phyloP scores from a whole-genome alignment of 92 coral and sea anemone genomes.

The Palythoa grandiflora region DNA sequence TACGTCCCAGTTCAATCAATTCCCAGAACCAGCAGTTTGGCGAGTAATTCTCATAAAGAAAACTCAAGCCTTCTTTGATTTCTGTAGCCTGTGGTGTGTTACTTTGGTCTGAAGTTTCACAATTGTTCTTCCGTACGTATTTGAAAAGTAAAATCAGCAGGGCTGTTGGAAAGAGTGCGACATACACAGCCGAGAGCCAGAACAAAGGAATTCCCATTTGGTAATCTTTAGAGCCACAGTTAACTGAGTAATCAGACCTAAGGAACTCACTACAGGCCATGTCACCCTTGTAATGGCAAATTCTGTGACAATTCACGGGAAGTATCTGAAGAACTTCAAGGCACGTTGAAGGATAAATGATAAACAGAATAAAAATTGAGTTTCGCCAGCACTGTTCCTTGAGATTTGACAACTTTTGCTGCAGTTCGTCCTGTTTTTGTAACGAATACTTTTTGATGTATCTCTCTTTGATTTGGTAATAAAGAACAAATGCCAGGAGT shows the following conservation, averaged over 20 bases:
- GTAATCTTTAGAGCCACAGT: conserved; percentile 58
- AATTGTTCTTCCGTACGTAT: conserved; percentile 4
- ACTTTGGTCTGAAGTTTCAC: not conserved
- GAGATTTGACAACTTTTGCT: not conserved
- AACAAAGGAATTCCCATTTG: conserved; percentile 38
- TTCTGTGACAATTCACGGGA: conserved; percentile 61
- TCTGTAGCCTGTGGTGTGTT: conserved; percentile 22
- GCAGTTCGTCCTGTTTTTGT: not conserved
- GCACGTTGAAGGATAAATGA: conserved; percentile 71
- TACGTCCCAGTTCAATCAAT: conserved; percentile 56
- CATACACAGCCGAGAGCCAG: conserved; percentile 6
- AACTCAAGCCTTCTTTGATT: conserved; percentile 56
- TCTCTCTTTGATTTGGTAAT: conserved; percentile 46
- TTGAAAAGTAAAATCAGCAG: not conserved
- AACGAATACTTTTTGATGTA: not conserved
- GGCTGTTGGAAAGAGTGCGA: conserved; percentile 37
- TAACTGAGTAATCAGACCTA: conserved; percentile 63
- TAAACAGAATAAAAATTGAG: conserved; percentile 50
- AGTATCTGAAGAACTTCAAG: conserved; percentile 54
- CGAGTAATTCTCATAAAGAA: conserved; percentile 71
- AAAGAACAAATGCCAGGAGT: conserved; percentile 6
- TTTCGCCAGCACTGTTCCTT: conserved; percentile 59
- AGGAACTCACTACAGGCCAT: conserved; percentile 49
- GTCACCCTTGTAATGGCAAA: conserved; percentile 46
- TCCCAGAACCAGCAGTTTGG: conserved; percentile 74